These are phyloP conservation scores for Chionoecetes opilio DNA, from an alignment of 1,140 invertebrate genomes.

Conservation along the genomic window DNA sequence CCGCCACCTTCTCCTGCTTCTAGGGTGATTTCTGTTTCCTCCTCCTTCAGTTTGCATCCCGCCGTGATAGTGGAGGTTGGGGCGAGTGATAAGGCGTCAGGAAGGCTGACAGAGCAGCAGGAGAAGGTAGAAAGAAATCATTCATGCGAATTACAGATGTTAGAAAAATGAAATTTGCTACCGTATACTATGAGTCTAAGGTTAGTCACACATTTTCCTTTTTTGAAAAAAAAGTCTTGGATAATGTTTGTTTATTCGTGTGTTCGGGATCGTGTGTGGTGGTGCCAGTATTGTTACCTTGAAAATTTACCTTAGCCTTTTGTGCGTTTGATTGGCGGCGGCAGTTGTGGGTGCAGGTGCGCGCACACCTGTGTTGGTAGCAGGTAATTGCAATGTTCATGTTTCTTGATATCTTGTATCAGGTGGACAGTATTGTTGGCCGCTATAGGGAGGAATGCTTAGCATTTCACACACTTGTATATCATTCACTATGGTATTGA, in stretches of 20 bases:
- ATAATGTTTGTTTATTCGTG: too few species aligned
- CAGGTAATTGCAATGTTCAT: not conserved
- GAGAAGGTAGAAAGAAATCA: not conserved
- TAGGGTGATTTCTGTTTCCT: not conserved
- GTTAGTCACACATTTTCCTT: too few species aligned
- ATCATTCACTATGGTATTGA: too few species aligned
- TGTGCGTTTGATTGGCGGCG: not conserved
- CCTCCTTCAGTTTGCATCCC: slow-evolving; percentile 53
- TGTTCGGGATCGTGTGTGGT: not conserved
- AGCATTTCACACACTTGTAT: too few species aligned
- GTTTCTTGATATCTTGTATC: not conserved
- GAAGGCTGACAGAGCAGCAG: not conserved
- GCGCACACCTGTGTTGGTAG: not conserved
- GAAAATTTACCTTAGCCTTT: not conserved
- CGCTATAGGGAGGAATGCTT: too few species aligned
- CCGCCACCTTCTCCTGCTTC: slow-evolving; percentile 25
- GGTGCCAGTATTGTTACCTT: not conserved
- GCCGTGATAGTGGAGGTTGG: slow-evolving; percentile 47
- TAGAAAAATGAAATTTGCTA: not conserved
- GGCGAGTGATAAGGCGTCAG: not conserved
- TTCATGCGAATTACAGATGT: not conserved
- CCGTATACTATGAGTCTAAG: not conserved
- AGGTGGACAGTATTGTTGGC: too few species aligned
- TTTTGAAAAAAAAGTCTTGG: too few species aligned
- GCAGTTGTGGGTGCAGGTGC: not conserved